These are phyloP conservation scores for Dendrolimus punctatus DNA, from an alignment of 1,140 invertebrate species.

Conservation along the genomic window DNA sequence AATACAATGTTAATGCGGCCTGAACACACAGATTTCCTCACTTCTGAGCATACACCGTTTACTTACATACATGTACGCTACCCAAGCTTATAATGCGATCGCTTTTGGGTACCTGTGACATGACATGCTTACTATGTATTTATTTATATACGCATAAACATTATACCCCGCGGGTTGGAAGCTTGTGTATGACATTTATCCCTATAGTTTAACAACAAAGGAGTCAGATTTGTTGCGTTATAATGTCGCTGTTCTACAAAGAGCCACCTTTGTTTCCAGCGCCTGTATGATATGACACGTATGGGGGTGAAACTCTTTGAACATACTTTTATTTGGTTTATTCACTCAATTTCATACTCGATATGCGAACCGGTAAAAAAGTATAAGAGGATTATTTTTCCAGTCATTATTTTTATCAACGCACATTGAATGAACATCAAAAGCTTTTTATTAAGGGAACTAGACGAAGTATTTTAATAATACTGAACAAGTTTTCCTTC, in stretches of 20 bases:
- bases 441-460: not conserved
- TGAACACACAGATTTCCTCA: too few relatives aligned
- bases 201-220: conserved; percentile 44
- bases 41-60: too few relatives aligned
- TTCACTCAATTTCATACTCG: conserved; percentile 4
- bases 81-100: too few relatives aligned
- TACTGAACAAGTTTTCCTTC: conserved; percentile 3
- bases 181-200: conserved; percentile 44
- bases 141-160: not conserved
- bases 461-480: conserved; percentile 9
- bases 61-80: too few relatives aligned
- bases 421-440: too few relatives aligned
- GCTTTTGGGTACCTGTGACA: too few relatives aligned
- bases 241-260: conserved; percentile 35
- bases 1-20: too few relatives aligned
- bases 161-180: conserved; percentile 7
- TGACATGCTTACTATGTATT: too few relatives aligned
- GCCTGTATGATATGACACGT: conserved; percentile 26
- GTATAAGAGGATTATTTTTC: too few relatives aligned
- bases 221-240: conserved; percentile 31
- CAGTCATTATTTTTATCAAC: too few relatives aligned
- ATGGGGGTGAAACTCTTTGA: conserved; percentile 26
- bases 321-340: conserved; percentile 15
- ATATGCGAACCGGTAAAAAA: not conserved
- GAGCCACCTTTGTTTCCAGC: conserved; percentile 32